These are phyloP conservation scores for Rhea americana DNA, from an alignment of 2,113 vertebrate species.

Conservation along the genomic window DNA sequence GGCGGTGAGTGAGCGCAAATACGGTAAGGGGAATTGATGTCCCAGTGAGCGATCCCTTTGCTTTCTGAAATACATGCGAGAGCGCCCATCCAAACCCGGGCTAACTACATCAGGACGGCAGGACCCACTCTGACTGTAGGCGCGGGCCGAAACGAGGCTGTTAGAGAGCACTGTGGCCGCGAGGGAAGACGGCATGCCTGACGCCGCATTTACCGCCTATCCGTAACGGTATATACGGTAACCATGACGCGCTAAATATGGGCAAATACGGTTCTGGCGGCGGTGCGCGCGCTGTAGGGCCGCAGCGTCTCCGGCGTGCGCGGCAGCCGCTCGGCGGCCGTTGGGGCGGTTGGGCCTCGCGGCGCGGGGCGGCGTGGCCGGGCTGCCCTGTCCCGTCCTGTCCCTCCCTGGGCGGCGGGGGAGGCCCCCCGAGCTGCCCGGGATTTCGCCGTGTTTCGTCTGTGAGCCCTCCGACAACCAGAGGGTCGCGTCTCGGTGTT, in stretches of 20 bases:
- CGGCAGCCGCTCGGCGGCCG: neutral
- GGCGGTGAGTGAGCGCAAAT: neutral
- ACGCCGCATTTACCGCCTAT: rapidly evolving
- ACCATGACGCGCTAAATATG: rapidly evolving
- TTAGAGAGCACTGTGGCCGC: too few relatives aligned
- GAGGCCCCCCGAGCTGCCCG: rapidly evolving
- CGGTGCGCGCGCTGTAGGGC: too few relatives aligned
- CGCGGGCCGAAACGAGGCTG: too few relatives aligned
- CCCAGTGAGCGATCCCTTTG: too few relatives aligned
- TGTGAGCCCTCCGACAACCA: too few relatives aligned
- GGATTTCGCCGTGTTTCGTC: neutral
- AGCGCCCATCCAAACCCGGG: too few relatives aligned
- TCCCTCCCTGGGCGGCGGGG: neutral
- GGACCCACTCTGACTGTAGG: too few relatives aligned
- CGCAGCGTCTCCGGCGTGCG: too few relatives aligned
- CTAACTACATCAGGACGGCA: too few relatives aligned
- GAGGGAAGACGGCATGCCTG: too few relatives aligned
- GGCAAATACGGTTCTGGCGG: neutral
- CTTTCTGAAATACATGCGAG: neutral
- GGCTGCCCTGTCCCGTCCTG: neutral
- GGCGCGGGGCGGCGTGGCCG: neutral
- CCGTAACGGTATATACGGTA: neutral
- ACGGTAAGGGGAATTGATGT: neutral
- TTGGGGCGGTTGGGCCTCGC: neutral
- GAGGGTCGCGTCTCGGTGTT: neutral